Percentiles rank a stretch among this genome's conserved stretches.
phyloP scores from a whole-genome alignment of 2,888 invertebrate genomes.

The Gasteruption jaculator region DNA sequence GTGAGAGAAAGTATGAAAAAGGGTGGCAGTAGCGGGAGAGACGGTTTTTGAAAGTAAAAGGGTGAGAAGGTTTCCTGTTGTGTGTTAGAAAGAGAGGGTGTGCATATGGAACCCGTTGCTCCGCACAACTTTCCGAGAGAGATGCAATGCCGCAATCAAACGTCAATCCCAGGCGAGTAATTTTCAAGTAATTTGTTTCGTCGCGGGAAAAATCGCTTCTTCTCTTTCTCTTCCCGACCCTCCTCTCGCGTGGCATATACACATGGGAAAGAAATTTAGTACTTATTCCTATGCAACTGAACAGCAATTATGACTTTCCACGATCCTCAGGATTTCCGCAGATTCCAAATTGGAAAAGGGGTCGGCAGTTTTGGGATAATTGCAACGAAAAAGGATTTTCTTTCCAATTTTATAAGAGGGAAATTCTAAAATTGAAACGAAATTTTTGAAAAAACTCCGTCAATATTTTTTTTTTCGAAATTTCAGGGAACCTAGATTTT shows the following conservation, averaged over 20 bases:
- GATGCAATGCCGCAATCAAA: slow-evolving; percentile 35
- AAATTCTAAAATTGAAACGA: too few relatives aligned
- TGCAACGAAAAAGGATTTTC: too few relatives aligned
- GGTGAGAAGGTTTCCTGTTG: slow-evolving; percentile 4
- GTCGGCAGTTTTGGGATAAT: too few relatives aligned
- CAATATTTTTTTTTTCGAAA: too few relatives aligned
- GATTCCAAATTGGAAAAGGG: too few relatives aligned
- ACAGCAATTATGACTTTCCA: slow-evolving; percentile 14
- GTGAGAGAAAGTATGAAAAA: slow-evolving; percentile 6
- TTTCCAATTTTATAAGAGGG: slow-evolving; percentile 10
- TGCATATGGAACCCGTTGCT: slow-evolving; percentile 3
- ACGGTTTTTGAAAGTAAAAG: background rate
- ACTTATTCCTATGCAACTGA: slow-evolving; percentile 1
- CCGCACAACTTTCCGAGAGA: slow-evolving; percentile 12
- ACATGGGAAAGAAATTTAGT: too few relatives aligned
- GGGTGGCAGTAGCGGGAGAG: slow-evolving; percentile 11
- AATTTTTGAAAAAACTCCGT: too few relatives aligned
- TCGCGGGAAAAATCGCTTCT: slow-evolving; percentile 27
- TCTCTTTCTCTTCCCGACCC: slow-evolving; percentile 14
- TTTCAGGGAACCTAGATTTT: too few relatives aligned
- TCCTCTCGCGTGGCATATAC: too few relatives aligned
- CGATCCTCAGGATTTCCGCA: too few relatives aligned
- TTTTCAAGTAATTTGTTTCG: slow-evolving; percentile 37
- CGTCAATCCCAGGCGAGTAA: slow-evolving; percentile 44
- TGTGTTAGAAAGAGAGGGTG: slow-evolving; percentile 2